phyloP scores from a whole-genome alignment of 2,888 invertebrate genomes.

The Hololepta plana region DNA sequence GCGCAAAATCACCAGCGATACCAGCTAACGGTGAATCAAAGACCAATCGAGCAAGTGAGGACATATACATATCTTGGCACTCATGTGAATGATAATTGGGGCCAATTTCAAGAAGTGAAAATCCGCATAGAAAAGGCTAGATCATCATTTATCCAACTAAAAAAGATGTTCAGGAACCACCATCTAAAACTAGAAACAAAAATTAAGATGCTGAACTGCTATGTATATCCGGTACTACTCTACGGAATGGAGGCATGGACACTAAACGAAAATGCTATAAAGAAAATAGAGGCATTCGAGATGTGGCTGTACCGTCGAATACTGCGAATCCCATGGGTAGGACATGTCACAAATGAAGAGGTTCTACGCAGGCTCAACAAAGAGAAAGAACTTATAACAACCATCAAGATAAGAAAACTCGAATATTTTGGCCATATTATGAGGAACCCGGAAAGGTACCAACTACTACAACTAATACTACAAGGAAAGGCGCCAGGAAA shows the following conservation, averaged over 20 bases:
- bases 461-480: slow-evolving; percentile 4
- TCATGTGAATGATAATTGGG: too few relatives aligned
- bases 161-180: too few relatives aligned
- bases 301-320: slow-evolving; percentile 9
- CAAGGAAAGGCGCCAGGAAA: slow-evolving; percentile 4
- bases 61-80: too few relatives aligned
- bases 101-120: too few relatives aligned
- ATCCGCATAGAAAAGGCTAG: too few relatives aligned
- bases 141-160: too few relatives aligned
- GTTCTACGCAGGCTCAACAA: slow-evolving; percentile 5
- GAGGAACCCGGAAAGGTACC: too few relatives aligned
- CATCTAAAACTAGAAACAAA: too few relatives aligned
- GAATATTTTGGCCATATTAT: slow-evolving; percentile 7
- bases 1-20: too few relatives aligned
- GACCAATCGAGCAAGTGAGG: too few relatives aligned
- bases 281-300: slow-evolving; percentile 6
- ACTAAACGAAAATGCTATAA: slow-evolving; percentile 4
- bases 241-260: slow-evolving; percentile 6
- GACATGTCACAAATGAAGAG: slow-evolving; percentile 7
- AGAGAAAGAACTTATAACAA: slow-evolving; percentile 3
- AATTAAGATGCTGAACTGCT: slow-evolving; percentile 4
- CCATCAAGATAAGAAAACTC: slow-evolving; percentile 7
- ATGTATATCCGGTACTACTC: slow-evolving; percentile 4
- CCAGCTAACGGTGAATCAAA: too few relatives aligned
- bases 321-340: slow-evolving; percentile 7